These are phyloP conservation scores for Melanostoma scalare DNA, from an alignment of 2,888 invertebrate genomes.

Conservation along the genomic window DNA sequence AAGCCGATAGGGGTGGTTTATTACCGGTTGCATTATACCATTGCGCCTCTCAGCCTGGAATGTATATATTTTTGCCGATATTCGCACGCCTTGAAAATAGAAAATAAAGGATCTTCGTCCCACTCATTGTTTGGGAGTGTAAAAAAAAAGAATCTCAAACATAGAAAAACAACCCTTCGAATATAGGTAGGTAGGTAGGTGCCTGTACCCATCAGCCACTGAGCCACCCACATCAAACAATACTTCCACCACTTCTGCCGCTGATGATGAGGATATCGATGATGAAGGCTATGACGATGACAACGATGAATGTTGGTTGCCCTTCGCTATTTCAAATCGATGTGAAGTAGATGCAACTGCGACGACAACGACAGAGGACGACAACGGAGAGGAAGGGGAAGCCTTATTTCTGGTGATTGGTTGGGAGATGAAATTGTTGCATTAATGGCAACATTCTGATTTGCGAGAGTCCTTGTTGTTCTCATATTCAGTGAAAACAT, in stretches of 20 bases:
- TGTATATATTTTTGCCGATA: constrained; percentile 43
- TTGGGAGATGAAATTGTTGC: constrained; percentile 71
- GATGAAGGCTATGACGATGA: constrained; percentile 54
- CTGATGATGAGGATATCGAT: constrained; percentile 55
- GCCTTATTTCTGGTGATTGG: constrained; percentile 59
- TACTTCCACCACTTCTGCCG: background rate
- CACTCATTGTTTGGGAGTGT: constrained; percentile 61
- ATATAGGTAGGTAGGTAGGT: background rate
- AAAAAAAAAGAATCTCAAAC: constrained; percentile 45
- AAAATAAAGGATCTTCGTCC: constrained; percentile 55
- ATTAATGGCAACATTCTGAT: constrained; percentile 73
- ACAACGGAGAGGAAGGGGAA: background rate
- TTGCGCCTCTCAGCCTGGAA: background rate
- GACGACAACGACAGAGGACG: background rate
- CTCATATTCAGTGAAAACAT: constrained; percentile 68
- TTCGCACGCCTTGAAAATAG: constrained; percentile 66
- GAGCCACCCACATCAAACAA: background rate
- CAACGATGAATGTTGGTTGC: constrained; percentile 59
- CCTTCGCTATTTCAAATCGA: constrained; percentile 68
- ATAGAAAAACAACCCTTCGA: constrained; percentile 3
- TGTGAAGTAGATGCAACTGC: constrained; percentile 33
- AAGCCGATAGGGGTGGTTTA: constrained; percentile 43
- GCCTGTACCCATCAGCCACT: background rate
- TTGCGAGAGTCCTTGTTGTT: constrained; percentile 70
- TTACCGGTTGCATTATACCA: constrained; percentile 60